Base-by-base conservation (phyloP, 2,888 invertebrate species). In the Miltochrista miniata region DNA sequence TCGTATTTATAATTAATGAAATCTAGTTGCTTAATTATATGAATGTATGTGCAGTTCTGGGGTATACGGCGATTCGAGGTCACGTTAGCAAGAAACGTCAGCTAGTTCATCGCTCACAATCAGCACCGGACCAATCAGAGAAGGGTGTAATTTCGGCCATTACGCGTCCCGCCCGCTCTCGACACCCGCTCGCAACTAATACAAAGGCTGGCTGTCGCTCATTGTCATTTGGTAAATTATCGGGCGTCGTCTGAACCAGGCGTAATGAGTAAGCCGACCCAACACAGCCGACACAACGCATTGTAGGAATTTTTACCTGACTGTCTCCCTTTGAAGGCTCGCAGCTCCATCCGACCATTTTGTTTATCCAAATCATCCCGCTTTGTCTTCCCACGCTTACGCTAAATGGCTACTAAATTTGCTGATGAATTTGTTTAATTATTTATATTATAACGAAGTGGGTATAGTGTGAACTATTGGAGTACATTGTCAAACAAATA, bases 201-300 rank as follows among this genome's bases (percentile, higher is more conserved):
- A 70, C 70, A 68, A 70, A 64, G 67, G 57, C 62, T 51, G 39
- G 50, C 56, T 63, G 70, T 71, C 71, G 56, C 61, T 71, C 68
- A 61, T 71, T 66, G 70, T 67, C 70, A 66, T 66, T 67, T 58
- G 59, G 59, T 59, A 67, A 71, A 70, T 71, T 71, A 71, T 66
- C 67, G 60, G 62, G 51, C 49, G 43, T 52, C 54, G 58, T 50
- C 48, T 52, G 55, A 53, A 56, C 51, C 42, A 43, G 49, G 12
- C 48, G 51, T 64, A 62, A 67, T 60, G 62, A 64, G 59, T 54
- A 42, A 54, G 38, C 42, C 52, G 40, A 46, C 33, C 52, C 37
- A 18, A 11, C 51, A 43, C 47, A 52, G 45, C 45, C 45, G 29
- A 54, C 50, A 51, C 48, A 14, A 54, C 31, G 45, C 56, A 46